Evolutionary conservation across 2,888 invertebrate genomes (phyloP).

Genomic region (Dicycla oo): DNA sequence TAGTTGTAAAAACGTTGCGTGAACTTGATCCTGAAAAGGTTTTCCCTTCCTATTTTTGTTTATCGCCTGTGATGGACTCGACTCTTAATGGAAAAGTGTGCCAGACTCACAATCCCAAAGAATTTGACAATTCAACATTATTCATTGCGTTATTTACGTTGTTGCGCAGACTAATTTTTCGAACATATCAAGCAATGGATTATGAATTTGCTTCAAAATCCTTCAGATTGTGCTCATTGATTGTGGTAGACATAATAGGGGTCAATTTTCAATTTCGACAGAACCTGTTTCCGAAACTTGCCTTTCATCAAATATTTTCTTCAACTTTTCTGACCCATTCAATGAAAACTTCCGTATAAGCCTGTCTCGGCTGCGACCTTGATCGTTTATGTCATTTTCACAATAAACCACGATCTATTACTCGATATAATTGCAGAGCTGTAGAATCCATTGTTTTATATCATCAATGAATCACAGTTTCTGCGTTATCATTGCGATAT

Average conservation of each 20-base stretch:
- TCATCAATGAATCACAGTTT: conserved; percentile 52
- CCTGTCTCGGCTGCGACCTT: conserved; percentile 23
- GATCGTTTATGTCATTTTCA: conserved; percentile 11
- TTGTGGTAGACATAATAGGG: too few species aligned
- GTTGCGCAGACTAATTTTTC: not conserved
- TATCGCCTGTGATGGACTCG: not conserved
- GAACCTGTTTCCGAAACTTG: not conserved
- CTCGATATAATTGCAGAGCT: conserved; percentile 22
- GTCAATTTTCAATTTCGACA: not conserved
- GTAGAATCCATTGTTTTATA: conserved; percentile 48
- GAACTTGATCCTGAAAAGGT: conserved; percentile 9
- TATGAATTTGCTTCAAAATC: not conserved
- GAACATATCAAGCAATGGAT: not conserved
- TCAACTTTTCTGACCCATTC: not conserved
- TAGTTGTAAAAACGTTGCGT: not conserved
- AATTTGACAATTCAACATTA: not conserved
- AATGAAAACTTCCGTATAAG: not conserved
- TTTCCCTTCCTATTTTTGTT: not conserved
- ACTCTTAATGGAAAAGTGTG: not conserved
- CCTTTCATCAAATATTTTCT: not conserved
- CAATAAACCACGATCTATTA: conserved; percentile 43
- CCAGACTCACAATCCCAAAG: not conserved
- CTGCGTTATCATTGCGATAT: conserved; percentile 41
- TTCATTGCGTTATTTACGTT: not conserved
- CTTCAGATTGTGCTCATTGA: not conserved